These are phyloP conservation scores for Hyperoplus immaculatus DNA, from an alignment of 2,797 vertebrate species.

Conservation along the genomic window DNA sequence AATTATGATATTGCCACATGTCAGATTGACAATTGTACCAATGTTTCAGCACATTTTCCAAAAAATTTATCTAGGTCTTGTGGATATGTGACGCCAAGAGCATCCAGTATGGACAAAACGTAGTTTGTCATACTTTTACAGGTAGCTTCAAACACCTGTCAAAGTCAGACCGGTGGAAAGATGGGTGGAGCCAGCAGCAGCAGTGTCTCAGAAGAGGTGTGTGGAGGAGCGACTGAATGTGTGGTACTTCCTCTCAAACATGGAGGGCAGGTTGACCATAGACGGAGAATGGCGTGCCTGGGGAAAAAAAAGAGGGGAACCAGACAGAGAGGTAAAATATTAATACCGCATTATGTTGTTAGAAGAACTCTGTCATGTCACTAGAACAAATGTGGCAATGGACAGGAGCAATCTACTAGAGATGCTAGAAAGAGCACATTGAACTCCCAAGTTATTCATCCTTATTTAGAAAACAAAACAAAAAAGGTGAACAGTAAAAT, in stretches of 20 bases:
- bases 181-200: not conserved
- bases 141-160: not conserved
- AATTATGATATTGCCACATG: slow-evolving; percentile 37
- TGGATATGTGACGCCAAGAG: slow-evolving; percentile 2
- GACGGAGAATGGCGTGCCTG: slow-evolving; percentile 93
- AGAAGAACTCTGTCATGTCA: not conserved
- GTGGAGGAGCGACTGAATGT: slow-evolving; percentile 96
- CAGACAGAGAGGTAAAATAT: not conserved
- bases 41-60: slow-evolving; percentile 1
- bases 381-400: not conserved
- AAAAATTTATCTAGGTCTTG: not conserved
- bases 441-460: too few relatives aligned
- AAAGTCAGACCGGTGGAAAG: slow-evolving; percentile 1
- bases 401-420: too few relatives aligned
- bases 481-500: too few relatives aligned
- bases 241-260: slow-evolving; percentile 95
- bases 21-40: slow-evolving; percentile 3
- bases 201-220: slow-evolving; percentile 90
- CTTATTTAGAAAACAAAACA: too few relatives aligned
- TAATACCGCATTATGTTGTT: slow-evolving; percentile 3
- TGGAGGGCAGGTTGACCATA: slow-evolving; percentile 90
- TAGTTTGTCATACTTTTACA: slow-evolving; percentile 12
- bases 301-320: slow-evolving; percentile 33
- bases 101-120: slow-evolving; percentile 25
- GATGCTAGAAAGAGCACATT: too few relatives aligned